Conservation (phyloP, 2,797 vertebrate species). For the Acipenser ruthenus region DNA sequence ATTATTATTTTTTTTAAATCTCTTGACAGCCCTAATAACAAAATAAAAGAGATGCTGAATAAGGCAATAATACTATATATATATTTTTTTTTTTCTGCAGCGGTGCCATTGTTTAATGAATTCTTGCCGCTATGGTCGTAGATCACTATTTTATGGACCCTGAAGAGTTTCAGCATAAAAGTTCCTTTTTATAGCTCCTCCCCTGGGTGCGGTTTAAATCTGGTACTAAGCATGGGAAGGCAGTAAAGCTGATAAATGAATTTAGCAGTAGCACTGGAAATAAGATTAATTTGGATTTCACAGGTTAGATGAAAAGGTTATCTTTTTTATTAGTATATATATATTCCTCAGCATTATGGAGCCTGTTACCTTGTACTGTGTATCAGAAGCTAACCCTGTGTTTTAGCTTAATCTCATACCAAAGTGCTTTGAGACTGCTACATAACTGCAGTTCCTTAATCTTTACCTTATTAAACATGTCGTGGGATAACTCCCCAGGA, state of each 20-base stretch:
- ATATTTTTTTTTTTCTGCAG: background rate
- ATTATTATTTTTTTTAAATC: too few relatives aligned
- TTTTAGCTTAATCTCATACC: too few relatives aligned
- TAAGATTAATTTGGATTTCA: background rate
- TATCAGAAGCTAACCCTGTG: too few relatives aligned
- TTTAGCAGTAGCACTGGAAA: background rate
- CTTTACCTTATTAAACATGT: too few relatives aligned
- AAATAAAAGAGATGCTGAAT: background rate
- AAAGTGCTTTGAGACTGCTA: too few relatives aligned
- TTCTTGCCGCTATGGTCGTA: background rate
- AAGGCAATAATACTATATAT: background rate
- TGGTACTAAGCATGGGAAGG: background rate
- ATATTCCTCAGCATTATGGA: too few relatives aligned
- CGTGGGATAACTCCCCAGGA: too few relatives aligned
- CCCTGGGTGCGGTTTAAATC: background rate
- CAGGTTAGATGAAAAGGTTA: too few relatives aligned
- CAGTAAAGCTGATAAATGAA: background rate
- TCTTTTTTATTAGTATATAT: too few relatives aligned
- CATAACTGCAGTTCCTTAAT: too few relatives aligned
- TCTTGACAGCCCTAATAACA: too few relatives aligned
- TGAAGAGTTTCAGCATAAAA: slow-evolving; percentile 1
- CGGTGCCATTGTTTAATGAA: background rate
- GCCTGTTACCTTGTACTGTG: too few relatives aligned
- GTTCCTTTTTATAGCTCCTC: background rate
- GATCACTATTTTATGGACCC: slow-evolving; percentile 1